Base-by-base conservation (phyloP, 2,797 vertebrate genomes). In the Dendrocincla fuliginosa region DNA sequence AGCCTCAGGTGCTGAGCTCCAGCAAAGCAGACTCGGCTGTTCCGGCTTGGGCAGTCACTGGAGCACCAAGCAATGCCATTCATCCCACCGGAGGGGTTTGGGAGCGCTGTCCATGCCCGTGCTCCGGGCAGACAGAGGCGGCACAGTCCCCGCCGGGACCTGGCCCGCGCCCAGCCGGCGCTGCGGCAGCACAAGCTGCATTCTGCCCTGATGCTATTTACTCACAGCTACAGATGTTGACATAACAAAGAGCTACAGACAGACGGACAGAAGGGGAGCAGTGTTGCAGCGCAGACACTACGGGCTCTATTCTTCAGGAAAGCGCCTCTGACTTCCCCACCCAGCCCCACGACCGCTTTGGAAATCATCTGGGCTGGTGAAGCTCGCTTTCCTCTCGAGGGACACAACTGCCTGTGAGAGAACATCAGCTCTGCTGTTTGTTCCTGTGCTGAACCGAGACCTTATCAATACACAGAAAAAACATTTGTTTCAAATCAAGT, bases 171-270 rank as follows among this genome's bases (percentile, higher is more conserved):
- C 76, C 75, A 67, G 84, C 93, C 86, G 63, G 90, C 6, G 57
- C 94, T 91, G 95, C 39, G 22, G 79, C 89, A 88, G 87, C 25
- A 77, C 88, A 97, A 94, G 92, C 94, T 76, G 89, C 37, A 41
- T 97, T 95, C 89, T 95, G 96, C 87, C 90, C 91, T 50, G 47
- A 53, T 9, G 74, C 95, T 95, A 89, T 97, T 97, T 96, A 84
- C 92, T 96, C 73, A n/a, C 90, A 82, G 88, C 80, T 96, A 91
- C 94, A 97, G 97, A 98, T 97, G 95, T 95, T 97, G 96, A 86
- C 84, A 41, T 53, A 97, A 98, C 96, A 97, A 95, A 97, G 94
- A 91, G 80, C 95, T 82, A 96, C 97, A 97, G 96, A 96, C 86
- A 78, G 68, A 90, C 28, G 19, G 93, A 94, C 93, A 95, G 96